A percentile compares a stretch with the other conserved stretches of the same genome.
Conservation (phyloP, 2,797 vertebrate species). For the Pseudotriccus pelzelni region DNA sequence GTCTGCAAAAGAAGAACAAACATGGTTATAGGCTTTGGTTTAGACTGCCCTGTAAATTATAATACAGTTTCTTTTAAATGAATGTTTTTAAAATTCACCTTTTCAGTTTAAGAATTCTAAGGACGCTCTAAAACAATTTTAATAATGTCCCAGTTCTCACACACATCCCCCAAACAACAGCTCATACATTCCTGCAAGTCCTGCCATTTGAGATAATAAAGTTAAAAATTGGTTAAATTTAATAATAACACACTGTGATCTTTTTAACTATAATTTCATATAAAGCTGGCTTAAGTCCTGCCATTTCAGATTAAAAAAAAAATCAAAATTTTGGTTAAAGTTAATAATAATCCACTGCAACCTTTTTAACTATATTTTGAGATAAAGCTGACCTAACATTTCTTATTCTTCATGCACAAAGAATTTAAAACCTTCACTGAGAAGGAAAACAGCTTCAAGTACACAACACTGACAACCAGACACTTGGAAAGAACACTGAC, state of each 20-base stretch:
- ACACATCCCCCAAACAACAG: background rate
- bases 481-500: background rate
- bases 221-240: background rate
- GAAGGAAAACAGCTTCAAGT: background rate
- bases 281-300: background rate
- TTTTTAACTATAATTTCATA: background rate
- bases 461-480: background rate
- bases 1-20: slow-evolving; percentile 80
- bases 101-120: background rate
- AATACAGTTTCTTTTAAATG: background rate
- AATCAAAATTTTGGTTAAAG: background rate
- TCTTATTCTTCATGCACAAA: background rate
- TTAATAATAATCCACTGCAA: background rate
- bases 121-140: background rate
- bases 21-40: background rate
- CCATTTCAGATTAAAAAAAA: background rate
- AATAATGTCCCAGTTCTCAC: background rate
- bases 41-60: background rate
- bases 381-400: background rate
- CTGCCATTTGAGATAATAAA: background rate
- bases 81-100: background rate
- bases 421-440: background rate
- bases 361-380: background rate
- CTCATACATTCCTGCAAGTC: background rate
- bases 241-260: background rate